Conservation (phyloP, 2,113 vertebrate species). For the Camelus dromedarius region DNA sequence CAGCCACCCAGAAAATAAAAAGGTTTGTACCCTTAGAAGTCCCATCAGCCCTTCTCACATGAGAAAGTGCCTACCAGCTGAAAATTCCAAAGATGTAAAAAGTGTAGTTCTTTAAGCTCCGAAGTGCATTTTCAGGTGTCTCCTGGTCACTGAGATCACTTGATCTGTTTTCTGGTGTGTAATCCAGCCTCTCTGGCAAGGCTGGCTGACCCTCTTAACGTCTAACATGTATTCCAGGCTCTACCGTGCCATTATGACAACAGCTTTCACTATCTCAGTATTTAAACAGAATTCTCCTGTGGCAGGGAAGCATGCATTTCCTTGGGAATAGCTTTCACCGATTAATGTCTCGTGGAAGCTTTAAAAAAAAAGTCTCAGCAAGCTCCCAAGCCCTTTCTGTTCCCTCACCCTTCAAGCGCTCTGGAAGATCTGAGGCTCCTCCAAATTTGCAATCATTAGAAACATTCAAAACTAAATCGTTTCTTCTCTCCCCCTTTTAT, state of each 20-base stretch:
- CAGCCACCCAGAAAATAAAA: neutral
- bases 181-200: neutral
- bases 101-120: neutral
- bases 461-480: slow-evolving; percentile 51
- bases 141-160: neutral
- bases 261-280: neutral
- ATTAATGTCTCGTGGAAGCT: neutral
- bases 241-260: neutral
- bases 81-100: neutral
- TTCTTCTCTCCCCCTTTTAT: neutral
- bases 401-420: neutral
- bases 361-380: neutral
- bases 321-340: neutral
- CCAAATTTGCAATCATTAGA: neutral
- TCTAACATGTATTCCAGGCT: neutral
- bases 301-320: neutral
- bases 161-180: neutral
- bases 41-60: too few relatives aligned
- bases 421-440: neutral
- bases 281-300: neutral
- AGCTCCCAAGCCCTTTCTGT: neutral
- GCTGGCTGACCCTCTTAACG: neutral
- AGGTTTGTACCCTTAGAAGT: neutral
- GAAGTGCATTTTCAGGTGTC: neutral
- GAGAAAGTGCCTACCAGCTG: neutral